Evolutionary conservation across 2,797 vertebrate genomes (phyloP).

Genomic region (Enteromius thamalakanensis): DNA sequence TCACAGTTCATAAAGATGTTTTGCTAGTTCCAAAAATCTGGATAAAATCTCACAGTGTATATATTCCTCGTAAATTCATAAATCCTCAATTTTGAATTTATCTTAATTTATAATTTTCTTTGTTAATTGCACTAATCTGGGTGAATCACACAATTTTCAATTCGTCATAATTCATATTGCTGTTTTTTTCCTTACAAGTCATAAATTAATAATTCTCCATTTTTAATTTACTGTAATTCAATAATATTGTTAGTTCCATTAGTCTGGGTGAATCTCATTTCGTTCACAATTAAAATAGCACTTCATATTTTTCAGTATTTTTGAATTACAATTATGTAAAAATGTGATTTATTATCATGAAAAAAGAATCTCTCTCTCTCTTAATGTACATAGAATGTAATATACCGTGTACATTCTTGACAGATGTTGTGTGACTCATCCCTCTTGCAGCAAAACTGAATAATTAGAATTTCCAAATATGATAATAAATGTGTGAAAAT

Average conservation of each 20-base stretch:
- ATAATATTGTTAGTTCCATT: neutral
- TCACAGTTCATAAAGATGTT: too few relatives aligned
- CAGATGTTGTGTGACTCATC: neutral
- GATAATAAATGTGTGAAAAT: neutral
- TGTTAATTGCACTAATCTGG: neutral
- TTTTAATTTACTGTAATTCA: neutral
- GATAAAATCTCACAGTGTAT: neutral
- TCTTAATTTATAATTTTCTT: neutral
- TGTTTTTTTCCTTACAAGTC: neutral
- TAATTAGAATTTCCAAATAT: constrained; percentile 9
- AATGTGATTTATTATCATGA: neutral
- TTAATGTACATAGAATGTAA: neutral
- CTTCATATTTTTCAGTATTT: neutral
- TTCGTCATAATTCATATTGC: neutral
- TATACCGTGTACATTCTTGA: neutral
- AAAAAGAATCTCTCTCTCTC: neutral
- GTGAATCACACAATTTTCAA: neutral
- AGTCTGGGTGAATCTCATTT: neutral
- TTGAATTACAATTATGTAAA: neutral
- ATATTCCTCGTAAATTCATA: neutral
- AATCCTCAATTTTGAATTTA: neutral
- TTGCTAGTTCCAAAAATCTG: neutral
- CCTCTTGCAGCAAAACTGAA: neutral
- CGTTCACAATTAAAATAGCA: neutral
- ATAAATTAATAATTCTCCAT: neutral